Evolutionary conservation across 2,888 invertebrate species (phyloP).

Genomic region (Cyrtodaria siliqua): DNA sequence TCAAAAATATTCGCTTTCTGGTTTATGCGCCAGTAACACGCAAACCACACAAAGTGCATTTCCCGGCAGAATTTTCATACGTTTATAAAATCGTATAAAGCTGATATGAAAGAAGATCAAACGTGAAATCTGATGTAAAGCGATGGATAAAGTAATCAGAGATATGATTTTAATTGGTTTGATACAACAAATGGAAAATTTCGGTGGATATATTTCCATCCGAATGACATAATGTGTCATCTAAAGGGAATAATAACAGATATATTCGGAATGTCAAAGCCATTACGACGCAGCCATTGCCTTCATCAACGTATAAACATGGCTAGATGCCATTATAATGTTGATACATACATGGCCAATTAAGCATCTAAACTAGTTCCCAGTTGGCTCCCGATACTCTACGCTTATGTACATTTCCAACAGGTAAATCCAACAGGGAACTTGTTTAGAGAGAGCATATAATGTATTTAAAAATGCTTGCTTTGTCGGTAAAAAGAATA

Average conservation of each 20-base stretch:
- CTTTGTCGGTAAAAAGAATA: too few species aligned
- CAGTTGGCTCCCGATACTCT: too few species aligned
- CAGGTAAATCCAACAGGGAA: too few species aligned
- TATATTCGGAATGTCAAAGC: neutral
- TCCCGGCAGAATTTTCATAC: slow-evolving; percentile 38
- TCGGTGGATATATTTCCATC: slow-evolving; percentile 9
- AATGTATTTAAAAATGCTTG: too few species aligned
- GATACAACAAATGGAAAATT: slow-evolving; percentile 16
- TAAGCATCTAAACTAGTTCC: too few species aligned
- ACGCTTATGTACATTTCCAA: too few species aligned
- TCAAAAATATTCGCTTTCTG: slow-evolving; percentile 21
- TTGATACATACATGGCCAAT: too few species aligned
- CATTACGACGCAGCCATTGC: neutral
- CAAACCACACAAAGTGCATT: slow-evolving; percentile 5
- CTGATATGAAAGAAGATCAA: slow-evolving; percentile 45
- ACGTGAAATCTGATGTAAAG: slow-evolving; percentile 43
- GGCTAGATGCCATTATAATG: too few species aligned
- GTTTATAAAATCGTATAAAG: slow-evolving; percentile 41
- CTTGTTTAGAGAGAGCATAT: too few species aligned
- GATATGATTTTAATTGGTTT: slow-evolving; percentile 50
- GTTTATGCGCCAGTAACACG: slow-evolving; percentile 35
- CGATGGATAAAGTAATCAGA: slow-evolving; percentile 58
- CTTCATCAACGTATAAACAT: too few species aligned
- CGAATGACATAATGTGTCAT: slow-evolving; percentile 28
- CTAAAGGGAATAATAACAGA: neutral